Evolutionary conservation across 35 echinoderm and acorn worm genomes (phyloP).

Genomic region (Hemicentrotus pulcherrimus): DNA sequence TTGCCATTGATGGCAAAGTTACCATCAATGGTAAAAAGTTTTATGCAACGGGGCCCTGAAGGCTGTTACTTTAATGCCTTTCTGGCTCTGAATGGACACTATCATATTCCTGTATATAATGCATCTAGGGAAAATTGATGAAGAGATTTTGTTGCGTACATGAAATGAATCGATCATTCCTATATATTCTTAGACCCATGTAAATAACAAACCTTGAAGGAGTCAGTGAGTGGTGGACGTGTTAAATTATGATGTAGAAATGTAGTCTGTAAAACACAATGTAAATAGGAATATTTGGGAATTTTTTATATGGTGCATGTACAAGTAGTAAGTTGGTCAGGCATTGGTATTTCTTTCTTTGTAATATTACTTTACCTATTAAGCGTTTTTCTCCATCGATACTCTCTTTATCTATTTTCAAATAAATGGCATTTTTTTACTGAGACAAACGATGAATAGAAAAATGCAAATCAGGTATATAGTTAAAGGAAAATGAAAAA

Average conservation of each 20-base stretch:
- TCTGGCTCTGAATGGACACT: too few relatives aligned
- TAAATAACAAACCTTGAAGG: conserved; percentile 3
- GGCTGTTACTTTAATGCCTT: too few relatives aligned
- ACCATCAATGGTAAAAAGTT: too few relatives aligned
- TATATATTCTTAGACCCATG: neutral
- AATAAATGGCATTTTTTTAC: too few relatives aligned
- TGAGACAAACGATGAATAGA: too few relatives aligned
- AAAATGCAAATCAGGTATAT: too few relatives aligned
- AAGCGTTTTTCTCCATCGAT: neutral
- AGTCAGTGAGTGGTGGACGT: neutral
- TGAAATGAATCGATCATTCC: neutral
- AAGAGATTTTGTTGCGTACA: neutral
- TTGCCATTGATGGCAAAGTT: too few relatives aligned
- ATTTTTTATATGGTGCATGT: neutral
- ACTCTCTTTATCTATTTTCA: neutral
- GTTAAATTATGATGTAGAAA: neutral
- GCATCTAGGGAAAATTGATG: neutral
- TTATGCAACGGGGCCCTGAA: too few relatives aligned
- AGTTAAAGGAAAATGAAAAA: too few relatives aligned
- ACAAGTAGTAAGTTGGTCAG: neutral
- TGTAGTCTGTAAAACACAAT: neutral
- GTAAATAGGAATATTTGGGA: neutral
- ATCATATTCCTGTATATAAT: too few relatives aligned
- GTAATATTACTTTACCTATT: neutral
- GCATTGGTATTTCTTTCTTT: neutral